These are phyloP conservation scores for Rutpela maculata DNA, from an alignment of 2,888 invertebrate genomes.

Conservation along the genomic window DNA sequence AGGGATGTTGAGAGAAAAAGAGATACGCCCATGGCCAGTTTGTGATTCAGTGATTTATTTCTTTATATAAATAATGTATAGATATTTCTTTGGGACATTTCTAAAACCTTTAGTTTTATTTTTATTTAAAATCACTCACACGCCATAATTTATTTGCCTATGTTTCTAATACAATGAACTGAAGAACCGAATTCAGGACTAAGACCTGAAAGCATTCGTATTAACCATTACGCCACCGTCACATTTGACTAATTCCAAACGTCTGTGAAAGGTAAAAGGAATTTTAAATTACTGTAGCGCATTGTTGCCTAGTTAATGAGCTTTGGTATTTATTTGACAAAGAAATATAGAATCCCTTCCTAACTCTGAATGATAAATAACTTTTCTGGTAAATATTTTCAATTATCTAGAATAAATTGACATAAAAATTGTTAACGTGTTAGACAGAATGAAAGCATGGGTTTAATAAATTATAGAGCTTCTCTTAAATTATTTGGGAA, in stretches of 20 bases:
- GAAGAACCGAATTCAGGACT: neutral
- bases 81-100: no score
- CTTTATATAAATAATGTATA: no score
- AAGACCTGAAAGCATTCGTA: neutral
- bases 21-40: no score
- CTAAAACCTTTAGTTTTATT: no score
- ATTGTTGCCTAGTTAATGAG: neutral
- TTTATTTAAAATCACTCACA: no score
- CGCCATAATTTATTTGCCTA: neutral
- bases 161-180: neutral
- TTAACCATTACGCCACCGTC: neutral
- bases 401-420: neutral
- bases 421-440: neutral
- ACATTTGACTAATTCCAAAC: neutral
- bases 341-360: neutral
- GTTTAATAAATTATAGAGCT: neutral
- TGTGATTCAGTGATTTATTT: no score
- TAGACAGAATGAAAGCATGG: neutral
- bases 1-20: no score
- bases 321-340: conserved; percentile 1
- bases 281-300: neutral
- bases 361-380: neutral
- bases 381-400: neutral
- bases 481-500: no score
- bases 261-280: neutral